Conservation (phyloP, 1,140 invertebrate species). For the Cecropterus lyciades region DNA sequence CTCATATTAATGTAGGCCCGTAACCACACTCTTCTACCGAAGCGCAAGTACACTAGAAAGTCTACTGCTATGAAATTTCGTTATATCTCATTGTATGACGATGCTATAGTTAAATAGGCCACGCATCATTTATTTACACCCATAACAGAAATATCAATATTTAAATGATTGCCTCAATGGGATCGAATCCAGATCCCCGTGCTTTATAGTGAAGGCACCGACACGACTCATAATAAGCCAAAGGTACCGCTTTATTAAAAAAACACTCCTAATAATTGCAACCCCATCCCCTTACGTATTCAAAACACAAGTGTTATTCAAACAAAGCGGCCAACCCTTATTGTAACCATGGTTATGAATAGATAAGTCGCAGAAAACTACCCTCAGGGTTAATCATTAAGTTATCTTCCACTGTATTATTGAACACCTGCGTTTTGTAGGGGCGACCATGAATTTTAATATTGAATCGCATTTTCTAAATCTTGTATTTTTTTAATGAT, state of each 20-base stretch:
- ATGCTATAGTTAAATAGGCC: too few species aligned
- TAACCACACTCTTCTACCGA: too few species aligned
- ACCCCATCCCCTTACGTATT: slow-evolving; percentile 20
- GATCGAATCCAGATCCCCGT: too few species aligned
- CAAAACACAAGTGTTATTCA: slow-evolving; percentile 33
- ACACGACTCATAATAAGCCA: too few species aligned
- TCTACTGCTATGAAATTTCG: too few species aligned
- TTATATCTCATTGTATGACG: too few species aligned
- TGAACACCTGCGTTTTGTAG: slow-evolving; percentile 23
- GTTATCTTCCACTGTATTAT: slow-evolving; percentile 29
- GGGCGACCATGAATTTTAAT: slow-evolving; percentile 16
- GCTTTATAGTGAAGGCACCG: too few species aligned
- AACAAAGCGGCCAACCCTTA: slow-evolving; percentile 23
- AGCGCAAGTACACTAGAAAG: too few species aligned
- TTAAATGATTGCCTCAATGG: too few species aligned
- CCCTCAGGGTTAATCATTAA: slow-evolving; percentile 31
- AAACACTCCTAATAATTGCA: slow-evolving; percentile 20
- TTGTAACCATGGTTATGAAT: slow-evolving; percentile 33
- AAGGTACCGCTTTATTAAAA: neutral
- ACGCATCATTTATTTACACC: too few species aligned
- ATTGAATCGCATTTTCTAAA: neutral
- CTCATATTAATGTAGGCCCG: too few species aligned
- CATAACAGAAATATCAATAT: too few species aligned
- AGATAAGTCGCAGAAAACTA: slow-evolving; percentile 27
- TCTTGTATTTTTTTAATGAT: neutral